Evolutionary conservation across 2,888 invertebrate genomes (phyloP), one percentile per base, ranked within the genome.

Genomic region (Erannis defoliaria): DNA sequence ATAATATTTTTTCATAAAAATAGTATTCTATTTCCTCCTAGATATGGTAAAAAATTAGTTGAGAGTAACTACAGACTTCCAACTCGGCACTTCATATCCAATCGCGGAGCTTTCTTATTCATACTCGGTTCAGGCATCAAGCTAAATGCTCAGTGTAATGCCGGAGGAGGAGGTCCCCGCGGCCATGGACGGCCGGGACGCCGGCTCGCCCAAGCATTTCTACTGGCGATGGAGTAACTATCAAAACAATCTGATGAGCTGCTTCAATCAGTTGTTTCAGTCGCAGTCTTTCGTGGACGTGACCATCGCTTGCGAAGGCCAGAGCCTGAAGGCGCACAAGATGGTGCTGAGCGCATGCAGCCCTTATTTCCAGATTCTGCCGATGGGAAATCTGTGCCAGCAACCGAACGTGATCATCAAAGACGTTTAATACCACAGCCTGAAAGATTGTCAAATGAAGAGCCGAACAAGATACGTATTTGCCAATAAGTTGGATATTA

Each of bases 201-300:
- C 85, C 74, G 89, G 85, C 74, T 96, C 96, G 82, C 97, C 97
- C 93, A 97, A 97, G 94, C 97, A 97, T 86, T 98, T 97, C 91
- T 98, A 97, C 88, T 94, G 98, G 79, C 95, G 97, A 69, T 98
- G 98, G 98, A 98, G 98, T 94, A 98, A 98, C 90, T 98, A 98
- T 89, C 97, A 97, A 88, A 95, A 95, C 76, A 98, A 98, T 86
- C 90, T 98, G 78, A 96, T 97, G 76, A 97, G 95, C 93, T 96
- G 96, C 79, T 97, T 98, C 94, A 97, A 97, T 86, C 97, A 97
- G 89, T 95, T 98, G 72, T 94, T 98, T 70, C 97, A 97, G 89
- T 96, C 95, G 82, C 97, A 98, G 90, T 96, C 96, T 66, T 97
- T 98, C 91, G 98, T 98, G 72, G 98, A 98, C 88, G 98, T 98